Percentiles rank a stretch among this genome's conserved stretches.
Evolutionary conservation across 2,888 invertebrate genomes (phyloP).

Genomic region (Ormia ochracea): DNA sequence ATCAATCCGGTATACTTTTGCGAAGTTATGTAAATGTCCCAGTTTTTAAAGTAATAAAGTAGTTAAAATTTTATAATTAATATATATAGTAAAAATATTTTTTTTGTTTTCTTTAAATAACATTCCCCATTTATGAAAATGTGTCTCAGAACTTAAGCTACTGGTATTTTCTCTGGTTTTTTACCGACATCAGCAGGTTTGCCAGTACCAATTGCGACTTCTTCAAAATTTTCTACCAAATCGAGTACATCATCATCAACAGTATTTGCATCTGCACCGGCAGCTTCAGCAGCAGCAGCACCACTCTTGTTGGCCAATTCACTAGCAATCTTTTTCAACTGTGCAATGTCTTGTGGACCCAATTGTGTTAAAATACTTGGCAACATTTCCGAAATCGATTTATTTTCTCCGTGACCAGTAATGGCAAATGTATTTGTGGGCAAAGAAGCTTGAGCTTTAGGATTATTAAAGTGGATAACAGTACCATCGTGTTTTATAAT

Average conservation of each 20-base stretch:
- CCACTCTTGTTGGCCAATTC: conserved; percentile 80
- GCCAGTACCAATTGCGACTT: conserved; percentile 80
- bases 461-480: conserved; percentile 99
- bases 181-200: conserved; percentile 66
- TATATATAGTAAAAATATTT: conserved; percentile 56
- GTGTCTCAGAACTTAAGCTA: conserved; percentile 69
- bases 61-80: conserved; percentile 56
- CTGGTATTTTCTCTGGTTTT: conserved; percentile 75
- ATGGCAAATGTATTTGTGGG: conserved; percentile 99
- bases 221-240: conserved; percentile 98
- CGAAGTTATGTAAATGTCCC: conserved; percentile 23
- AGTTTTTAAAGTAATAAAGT: conserved; percentile 47
- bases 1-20: background rate
- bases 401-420: conserved; percentile 98
- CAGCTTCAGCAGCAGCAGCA: conserved; percentile 79
- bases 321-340: conserved; percentile 83
- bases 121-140: conserved; percentile 52
- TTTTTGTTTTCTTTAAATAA: conserved; percentile 50
- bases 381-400: conserved; percentile 98
- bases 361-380: conserved; percentile 98
- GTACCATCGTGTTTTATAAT: conserved; percentile 99
- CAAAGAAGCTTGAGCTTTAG: conserved; percentile 99
- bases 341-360: conserved; percentile 97
- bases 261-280: conserved; percentile 78
- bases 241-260: conserved; percentile 98